These are phyloP conservation scores for Grapholita molesta DNA, from an alignment of 1,140 invertebrate genomes.

Conservation along the genomic window DNA sequence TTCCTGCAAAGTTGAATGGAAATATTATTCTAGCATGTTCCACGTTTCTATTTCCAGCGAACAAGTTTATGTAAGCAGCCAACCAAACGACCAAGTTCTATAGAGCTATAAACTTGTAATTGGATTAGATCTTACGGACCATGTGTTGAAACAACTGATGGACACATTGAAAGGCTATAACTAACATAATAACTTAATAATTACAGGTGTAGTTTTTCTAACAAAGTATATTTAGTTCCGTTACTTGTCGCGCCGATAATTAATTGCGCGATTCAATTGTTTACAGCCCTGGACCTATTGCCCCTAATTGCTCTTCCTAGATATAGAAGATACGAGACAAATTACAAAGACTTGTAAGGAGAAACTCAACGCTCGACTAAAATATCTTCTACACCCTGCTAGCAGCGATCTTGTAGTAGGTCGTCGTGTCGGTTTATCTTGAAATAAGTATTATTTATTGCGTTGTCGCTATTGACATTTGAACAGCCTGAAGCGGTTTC, in stretches of 20 bases:
- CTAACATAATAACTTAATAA: not conserved
- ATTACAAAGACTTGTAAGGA: not conserved
- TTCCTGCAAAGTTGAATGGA: not conserved
- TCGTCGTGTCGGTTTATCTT: not conserved
- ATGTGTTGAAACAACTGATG: not conserved
- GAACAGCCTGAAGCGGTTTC: slow-evolving; percentile 43
- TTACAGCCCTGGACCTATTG: not conserved
- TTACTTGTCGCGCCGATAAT: not conserved
- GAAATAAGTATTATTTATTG: slow-evolving; percentile 8
- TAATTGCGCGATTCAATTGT: not conserved
- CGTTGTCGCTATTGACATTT: slow-evolving; percentile 45
- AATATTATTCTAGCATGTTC: slow-evolving; percentile 4
- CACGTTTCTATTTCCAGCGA: not conserved
- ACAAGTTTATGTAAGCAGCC: slow-evolving; percentile 4
- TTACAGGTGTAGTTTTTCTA: not conserved
- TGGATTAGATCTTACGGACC: not conserved
- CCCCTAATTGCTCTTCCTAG: not conserved
- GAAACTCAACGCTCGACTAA: too few relatives aligned
- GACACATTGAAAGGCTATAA: not conserved
- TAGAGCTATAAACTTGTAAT: not conserved
- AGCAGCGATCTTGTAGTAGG: not conserved
- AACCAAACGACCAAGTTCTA: slow-evolving; percentile 5
- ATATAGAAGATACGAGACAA: not conserved
- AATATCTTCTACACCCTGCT: too few relatives aligned
- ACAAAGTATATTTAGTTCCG: not conserved